Conservation (phyloP, 2,113 vertebrate genomes). For the Nothoprocta perdicaria region DNA sequence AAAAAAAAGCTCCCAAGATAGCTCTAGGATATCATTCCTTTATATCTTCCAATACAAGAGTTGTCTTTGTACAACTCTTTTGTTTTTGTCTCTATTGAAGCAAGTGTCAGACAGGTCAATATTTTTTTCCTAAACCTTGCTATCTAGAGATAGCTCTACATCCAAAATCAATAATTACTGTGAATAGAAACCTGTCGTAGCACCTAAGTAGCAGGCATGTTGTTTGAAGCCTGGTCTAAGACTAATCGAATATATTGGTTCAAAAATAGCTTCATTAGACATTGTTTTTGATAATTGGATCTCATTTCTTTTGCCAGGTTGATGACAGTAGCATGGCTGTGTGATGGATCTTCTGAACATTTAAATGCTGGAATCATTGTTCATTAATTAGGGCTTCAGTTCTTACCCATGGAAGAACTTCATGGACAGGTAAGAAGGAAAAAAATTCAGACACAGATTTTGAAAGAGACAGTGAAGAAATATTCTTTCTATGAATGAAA, state of each 20-base stretch:
- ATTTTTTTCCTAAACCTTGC: background rate
- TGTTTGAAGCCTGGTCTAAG: background rate
- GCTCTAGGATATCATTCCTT: background rate
- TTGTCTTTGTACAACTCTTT: background rate
- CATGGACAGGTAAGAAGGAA: background rate
- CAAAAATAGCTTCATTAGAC: background rate
- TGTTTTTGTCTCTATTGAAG: background rate
- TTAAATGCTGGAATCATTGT: background rate
- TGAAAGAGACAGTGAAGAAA: background rate
- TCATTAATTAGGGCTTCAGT: background rate
- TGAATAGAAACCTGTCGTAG: background rate
- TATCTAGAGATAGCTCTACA: background rate
- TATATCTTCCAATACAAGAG: too few relatives aligned
- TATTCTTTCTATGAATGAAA: background rate
- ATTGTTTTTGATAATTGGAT: background rate
- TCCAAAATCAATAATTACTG: background rate
- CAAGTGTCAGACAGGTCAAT: background rate
- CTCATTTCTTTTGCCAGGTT: constrained; percentile 16
- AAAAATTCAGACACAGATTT: background rate
- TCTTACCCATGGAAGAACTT: background rate
- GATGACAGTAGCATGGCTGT: background rate
- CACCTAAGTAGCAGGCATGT: background rate
- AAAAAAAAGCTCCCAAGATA: background rate
- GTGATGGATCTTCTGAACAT: background rate
- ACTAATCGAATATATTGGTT: background rate